phyloP scores from a whole-genome alignment of 1,140 invertebrate genomes.

The Bombus haemorrhoidalis region DNA sequence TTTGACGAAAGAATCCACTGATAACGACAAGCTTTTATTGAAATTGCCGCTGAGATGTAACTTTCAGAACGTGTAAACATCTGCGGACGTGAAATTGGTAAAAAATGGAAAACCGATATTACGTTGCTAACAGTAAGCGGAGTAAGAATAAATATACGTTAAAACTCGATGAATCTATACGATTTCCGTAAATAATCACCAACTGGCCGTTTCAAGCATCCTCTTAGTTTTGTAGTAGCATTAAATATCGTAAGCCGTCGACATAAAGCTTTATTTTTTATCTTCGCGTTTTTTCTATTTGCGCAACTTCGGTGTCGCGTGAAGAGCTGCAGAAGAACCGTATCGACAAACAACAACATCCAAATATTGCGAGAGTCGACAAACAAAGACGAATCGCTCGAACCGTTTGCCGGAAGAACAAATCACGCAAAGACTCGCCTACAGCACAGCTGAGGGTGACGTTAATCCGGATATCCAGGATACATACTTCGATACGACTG shows the following conservation, averaged over 20 bases:
- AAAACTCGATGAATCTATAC: not conserved
- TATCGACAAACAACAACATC: not conserved
- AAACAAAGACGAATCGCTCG: slow-evolving; percentile 16
- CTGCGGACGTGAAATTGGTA: not conserved
- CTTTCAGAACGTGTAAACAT: not conserved
- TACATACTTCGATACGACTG: slow-evolving; percentile 30
- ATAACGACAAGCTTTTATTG: not conserved
- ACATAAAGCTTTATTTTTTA: not conserved
- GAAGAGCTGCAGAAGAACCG: not conserved
- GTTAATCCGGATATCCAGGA: slow-evolving; percentile 47
- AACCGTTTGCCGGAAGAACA: slow-evolving; percentile 22
- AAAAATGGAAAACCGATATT: not conserved
- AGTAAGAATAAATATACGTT: not conserved
- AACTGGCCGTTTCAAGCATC: no score
- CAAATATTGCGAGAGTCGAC: slow-evolving; percentile 21
- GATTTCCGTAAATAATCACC: not conserved
- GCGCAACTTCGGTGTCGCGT: no score
- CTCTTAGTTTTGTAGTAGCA: no score
- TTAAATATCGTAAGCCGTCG: not conserved
- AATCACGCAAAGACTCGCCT: slow-evolving; percentile 36
- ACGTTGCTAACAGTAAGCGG: not conserved
- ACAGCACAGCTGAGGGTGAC: slow-evolving; percentile 12
- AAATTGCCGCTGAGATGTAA: not conserved
- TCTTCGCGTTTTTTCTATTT: not conserved
- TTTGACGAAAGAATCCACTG: not conserved